Base-by-base conservation (phyloP, 2,797 vertebrate genomes). In the Phrynocephalus guinanensis region DNA sequence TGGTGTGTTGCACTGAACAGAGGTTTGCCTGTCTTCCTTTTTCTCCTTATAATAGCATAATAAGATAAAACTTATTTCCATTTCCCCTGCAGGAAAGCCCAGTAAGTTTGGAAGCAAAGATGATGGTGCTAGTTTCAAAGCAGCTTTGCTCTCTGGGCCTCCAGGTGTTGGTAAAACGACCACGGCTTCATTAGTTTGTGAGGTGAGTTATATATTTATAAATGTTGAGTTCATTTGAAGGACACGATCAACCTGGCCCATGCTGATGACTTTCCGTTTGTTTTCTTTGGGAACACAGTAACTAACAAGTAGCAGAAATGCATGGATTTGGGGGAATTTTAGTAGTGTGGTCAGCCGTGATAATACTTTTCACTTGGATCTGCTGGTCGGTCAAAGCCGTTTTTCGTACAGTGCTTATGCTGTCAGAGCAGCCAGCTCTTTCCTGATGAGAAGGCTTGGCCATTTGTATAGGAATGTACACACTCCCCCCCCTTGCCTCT, bases 91-190 rank as follows among this genome's bases (percentile, higher is more conserved):
- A 92, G 96, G 94, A 28, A 98, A 96, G 91, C 95, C 96, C 81
- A 95, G 93, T 87, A 99, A 98, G 93, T 97, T 96, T 89, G 97
- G 97, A 38, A 93, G 97, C 81, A 99, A 97, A 95, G 98, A 99
- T 6, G 97, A 99, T 76, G 97, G 98, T 2, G 95, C 97, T 30
- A 92, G 96, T 89, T 97, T 96, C 94, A 99, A 98, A 96, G 99
- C 99, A 4, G 99, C 98, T 0, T 94, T 99, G 90, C 97, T 99
- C 33, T 99, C 99, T 16, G 99, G 99, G 83, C 98, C 98, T 6
- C 99, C 99, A 0, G 99, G 99, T n/a, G 97, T 99, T 85, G 99
- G 99, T 83, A 99, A 99, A 97, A 99, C 99, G 26, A 99, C 99
- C 86, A 99, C 99, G 1, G 99, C 99, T 50, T 96, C 97, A 33